Percentiles rank a stretch among this genome's conserved stretches.
These are phyloP conservation scores for Cistogaster globosa DNA, from an alignment of 2,888 invertebrate species.

Conservation along the genomic window DNA sequence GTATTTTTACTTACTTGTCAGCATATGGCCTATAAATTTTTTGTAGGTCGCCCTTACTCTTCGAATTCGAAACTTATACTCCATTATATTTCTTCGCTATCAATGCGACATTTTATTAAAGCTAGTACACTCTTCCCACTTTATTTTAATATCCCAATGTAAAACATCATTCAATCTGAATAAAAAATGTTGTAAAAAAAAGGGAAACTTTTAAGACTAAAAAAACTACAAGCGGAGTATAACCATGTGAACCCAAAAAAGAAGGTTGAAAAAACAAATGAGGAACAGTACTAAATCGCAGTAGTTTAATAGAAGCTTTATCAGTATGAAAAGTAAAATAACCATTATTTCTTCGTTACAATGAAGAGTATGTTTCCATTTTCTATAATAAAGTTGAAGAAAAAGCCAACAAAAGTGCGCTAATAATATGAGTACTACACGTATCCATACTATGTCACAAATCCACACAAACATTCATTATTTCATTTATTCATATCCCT, in stretches of 20 bases:
- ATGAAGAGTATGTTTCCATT: not conserved
- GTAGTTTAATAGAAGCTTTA: too few species aligned
- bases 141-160: too few species aligned
- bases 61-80: too few species aligned
- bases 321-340: not conserved
- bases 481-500: slow-evolving; percentile 6
- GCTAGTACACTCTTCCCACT: too few species aligned
- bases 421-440: not conserved
- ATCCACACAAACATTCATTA: not conserved
- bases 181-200: too few species aligned
- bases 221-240: slow-evolving; percentile 8
- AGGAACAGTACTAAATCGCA: not conserved
- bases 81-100: too few species aligned
- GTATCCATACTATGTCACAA: not conserved
- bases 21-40: too few species aligned
- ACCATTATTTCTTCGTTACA: not conserved
- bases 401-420: slow-evolving; percentile 29
- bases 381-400: slow-evolving; percentile 2
- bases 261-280: not conserved
- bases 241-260: not conserved
- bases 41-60: too few species aligned
- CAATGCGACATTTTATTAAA: too few species aligned
- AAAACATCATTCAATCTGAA: too few species aligned
- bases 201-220: not conserved
- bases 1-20: too few species aligned